These are phyloP conservation scores for Galaxea fascicularis DNA, from an alignment of 92 coral and sea anemone species.

Conservation along the genomic window DNA sequence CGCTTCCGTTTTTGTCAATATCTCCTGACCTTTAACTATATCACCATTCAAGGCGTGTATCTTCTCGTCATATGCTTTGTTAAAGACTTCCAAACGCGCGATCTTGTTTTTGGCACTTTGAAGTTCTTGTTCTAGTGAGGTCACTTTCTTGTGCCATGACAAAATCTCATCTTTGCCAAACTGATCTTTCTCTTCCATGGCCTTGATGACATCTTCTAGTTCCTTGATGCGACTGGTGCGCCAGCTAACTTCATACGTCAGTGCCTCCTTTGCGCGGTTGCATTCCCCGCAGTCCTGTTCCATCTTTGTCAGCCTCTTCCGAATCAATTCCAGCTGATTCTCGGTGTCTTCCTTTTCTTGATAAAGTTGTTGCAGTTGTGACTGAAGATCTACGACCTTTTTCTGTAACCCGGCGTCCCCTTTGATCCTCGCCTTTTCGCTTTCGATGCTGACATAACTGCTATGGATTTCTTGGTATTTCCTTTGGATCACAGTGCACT, in stretches of 20 bases:
- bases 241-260: slow-evolving; percentile 85
- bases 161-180: slow-evolving; percentile 92
- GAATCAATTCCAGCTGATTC: slow-evolving; percentile 79
- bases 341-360: slow-evolving; percentile 89
- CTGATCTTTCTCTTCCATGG: slow-evolving; percentile 87
- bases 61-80: slow-evolving; percentile 91
- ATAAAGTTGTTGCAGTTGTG: slow-evolving; percentile 74
- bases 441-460: slow-evolving; percentile 48
- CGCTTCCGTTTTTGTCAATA: slow-evolving; percentile 69
- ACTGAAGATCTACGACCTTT: slow-evolving; percentile 83
- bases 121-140: slow-evolving; percentile 86
- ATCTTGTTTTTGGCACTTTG: slow-evolving; percentile 85
- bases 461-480: slow-evolving; percentile 68
- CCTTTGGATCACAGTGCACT: slow-evolving; percentile 71
- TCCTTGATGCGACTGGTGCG: slow-evolving; percentile 83
- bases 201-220: slow-evolving; percentile 84
- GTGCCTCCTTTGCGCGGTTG: slow-evolving; percentile 80
- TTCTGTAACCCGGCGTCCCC: slow-evolving; percentile 77
- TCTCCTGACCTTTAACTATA: slow-evolving; percentile 76
- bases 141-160: slow-evolving; percentile 96
- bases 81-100: slow-evolving; percentile 90
- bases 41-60: slow-evolving; percentile 83
- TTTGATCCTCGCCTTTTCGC: slow-evolving; percentile 73
- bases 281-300: slow-evolving; percentile 83
- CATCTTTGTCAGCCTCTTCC: slow-evolving; percentile 77